Evolutionary conservation across 2,888 invertebrate genomes (phyloP).

Genomic region (Xylota sylvarum): DNA sequence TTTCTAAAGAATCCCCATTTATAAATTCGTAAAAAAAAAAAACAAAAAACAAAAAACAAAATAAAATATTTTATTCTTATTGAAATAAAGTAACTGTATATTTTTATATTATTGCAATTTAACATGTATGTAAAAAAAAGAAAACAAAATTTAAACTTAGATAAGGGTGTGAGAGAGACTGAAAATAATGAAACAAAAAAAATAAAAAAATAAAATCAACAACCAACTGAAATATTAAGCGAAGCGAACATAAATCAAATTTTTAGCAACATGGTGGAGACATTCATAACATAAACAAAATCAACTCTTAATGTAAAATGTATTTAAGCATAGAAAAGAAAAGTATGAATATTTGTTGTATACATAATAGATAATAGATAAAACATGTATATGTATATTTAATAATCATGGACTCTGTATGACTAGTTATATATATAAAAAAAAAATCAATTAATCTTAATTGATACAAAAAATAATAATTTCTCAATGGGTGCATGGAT

Average conservation of each 20-base stretch:
- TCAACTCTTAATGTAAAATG: conserved; percentile 13
- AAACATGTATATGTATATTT: conserved; percentile 47
- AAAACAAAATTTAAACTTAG: conserved; percentile 30
- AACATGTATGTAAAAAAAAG: conserved; percentile 53
- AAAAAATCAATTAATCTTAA: conserved; percentile 14
- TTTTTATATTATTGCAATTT: conserved; percentile 72
- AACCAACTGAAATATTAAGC: conserved; percentile 61
- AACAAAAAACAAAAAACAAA: conserved; percentile 6
- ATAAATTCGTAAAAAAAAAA: conserved; percentile 14
- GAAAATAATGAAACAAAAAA: conserved; percentile 57
- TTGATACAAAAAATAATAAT: conserved; percentile 27
- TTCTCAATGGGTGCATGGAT: conserved; percentile 71
- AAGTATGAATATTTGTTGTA: conserved; percentile 36
- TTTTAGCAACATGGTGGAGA: conserved; percentile 44
- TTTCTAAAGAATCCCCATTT: background rate
- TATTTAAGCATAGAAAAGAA: conserved; percentile 21
- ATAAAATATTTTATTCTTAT: conserved; percentile 35
- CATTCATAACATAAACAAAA: conserved; percentile 25
- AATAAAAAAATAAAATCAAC: background rate
- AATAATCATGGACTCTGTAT: conserved; percentile 48
- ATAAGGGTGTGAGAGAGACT: conserved; percentile 76
- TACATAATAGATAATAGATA: conserved; percentile 33
- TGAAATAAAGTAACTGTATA: conserved; percentile 70
- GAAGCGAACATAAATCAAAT: conserved; percentile 65
- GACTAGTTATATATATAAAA: conserved; percentile 45